phyloP scores from a whole-genome alignment of 1,140 invertebrate species.

The Orius laevigatus region DNA sequence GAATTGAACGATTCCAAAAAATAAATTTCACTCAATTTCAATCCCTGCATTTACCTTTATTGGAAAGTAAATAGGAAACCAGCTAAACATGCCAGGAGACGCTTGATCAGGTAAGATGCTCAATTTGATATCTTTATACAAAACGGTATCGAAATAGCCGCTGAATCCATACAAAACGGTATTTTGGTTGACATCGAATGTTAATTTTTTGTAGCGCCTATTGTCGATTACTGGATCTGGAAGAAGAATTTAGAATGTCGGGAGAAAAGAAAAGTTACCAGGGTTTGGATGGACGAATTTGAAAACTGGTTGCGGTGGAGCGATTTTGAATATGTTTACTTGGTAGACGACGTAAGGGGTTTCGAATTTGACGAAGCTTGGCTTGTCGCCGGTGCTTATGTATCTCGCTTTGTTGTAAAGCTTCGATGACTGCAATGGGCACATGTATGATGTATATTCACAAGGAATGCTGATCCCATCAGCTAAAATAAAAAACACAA shows the following conservation, averaged over 20 bases:
- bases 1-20: too few species aligned
- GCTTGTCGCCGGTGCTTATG: conserved; percentile 42
- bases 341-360: conserved; percentile 85
- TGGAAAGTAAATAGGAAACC: conserved; percentile 94
- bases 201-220: conserved; percentile 48
- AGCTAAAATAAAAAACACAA: too few species aligned
- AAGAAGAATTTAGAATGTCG: too few species aligned
- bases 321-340: conserved; percentile 77
- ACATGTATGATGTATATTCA: conserved; percentile 80
- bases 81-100: conserved; percentile 90
- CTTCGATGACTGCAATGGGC: conserved; percentile 67
- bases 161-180: conserved; percentile 81
- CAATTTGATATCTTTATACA: conserved; percentile 70
- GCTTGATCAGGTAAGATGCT: conserved; percentile 81
- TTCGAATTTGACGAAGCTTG: conserved; percentile 49
- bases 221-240: conserved; percentile 47
- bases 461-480: conserved; percentile 85
- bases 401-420: conserved; percentile 51
- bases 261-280: too few species aligned
- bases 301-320: conserved; percentile 61
- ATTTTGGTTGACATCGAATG: conserved; percentile 54
- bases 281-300: conserved; percentile 84
- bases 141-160: conserved; percentile 81
- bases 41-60: too few species aligned
- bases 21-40: too few species aligned